Base-by-base conservation (phyloP, 2,888 invertebrate genomes). In the Spisula subtruncata region DNA sequence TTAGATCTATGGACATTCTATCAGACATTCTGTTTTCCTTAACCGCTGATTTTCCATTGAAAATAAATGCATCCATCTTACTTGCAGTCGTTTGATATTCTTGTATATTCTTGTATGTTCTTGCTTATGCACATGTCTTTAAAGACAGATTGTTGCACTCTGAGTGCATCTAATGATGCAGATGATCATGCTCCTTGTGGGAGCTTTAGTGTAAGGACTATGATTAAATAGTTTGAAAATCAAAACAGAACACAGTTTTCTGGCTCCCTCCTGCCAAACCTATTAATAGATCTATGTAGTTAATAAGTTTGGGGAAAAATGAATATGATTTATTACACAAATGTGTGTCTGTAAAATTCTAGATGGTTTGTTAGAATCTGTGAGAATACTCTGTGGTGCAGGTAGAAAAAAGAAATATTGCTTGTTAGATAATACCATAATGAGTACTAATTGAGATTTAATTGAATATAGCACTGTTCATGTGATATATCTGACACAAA, bases 401-500 rank as follows among this genome's bases (percentile, higher is more conserved):
- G 25, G 25, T 25, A 32, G 75, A 75, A 75, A 25, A 18, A 32
- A 75, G 32, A 75, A 16, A 75, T 32, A 75, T 75, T 14, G 14
- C 35, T 75, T 32, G 75, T 32, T 35, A 32, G 75, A 32, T 75
- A 12, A 35, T 16, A 32, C n/a, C 18, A 32, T 75, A 75, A 75
- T 75, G 35, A 75, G 14, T 0, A 32, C 16, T 32, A 32, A 75
- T 75, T 14, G 75, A 32, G 14, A 12, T 75, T 32, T 75, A 32
- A 75, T 75, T 32, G 35, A 75, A 32, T 35, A 75, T 66, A 25
- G 35, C 25, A 25, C 75, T 75, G 12, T 75, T 75, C 32, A 32
- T 18, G 18, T 25, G 35, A 75, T 75, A 16, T 75, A 75, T 75
- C 35, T 75, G 75, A 75, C 35, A 32, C 75, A 75, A 75, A 75